These are phyloP conservation scores for Alosa alosa DNA, from an alignment of 2,113 vertebrate species.

Conservation along the genomic window DNA sequence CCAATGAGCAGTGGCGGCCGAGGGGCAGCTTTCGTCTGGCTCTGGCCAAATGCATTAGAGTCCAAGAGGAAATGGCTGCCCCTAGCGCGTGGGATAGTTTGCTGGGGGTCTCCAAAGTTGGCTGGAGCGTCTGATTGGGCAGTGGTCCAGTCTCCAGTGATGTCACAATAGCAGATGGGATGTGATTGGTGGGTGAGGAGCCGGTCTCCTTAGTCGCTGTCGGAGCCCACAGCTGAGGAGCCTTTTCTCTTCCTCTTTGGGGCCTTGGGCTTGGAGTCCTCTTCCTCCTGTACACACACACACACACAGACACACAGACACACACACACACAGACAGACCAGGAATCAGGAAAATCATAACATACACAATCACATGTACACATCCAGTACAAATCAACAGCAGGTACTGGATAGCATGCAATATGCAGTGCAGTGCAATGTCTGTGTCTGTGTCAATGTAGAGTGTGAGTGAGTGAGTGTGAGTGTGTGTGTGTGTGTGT, in stretches of 20 bases:
- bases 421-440: too few species aligned
- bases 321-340: not conserved
- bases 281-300: constrained; percentile 79
- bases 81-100: constrained; percentile 33
- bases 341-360: not conserved
- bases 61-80: constrained; percentile 39
- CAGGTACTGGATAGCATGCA: too few species aligned
- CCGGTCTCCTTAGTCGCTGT: constrained; percentile 83
- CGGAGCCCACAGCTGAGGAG: constrained; percentile 86
- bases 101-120: constrained; percentile 47
- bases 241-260: constrained; percentile 90
- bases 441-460: too few species aligned
- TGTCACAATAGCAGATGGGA: constrained; percentile 47
- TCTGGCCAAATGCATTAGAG: constrained; percentile 42
- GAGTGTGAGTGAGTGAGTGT: too few species aligned
- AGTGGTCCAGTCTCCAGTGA: constrained; percentile 48
- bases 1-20: constrained; percentile 37
- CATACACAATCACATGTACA: not conserved
- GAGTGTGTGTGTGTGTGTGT: too few species aligned
- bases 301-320: not conserved
- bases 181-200: constrained; percentile 38
- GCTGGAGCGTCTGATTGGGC: constrained; percentile 46
- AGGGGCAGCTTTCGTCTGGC: constrained; percentile 35
- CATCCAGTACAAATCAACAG: too few species aligned
- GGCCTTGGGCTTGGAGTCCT: constrained; percentile 90